phyloP scores from a whole-genome alignment of 2,888 invertebrate species.

The Rhorus exstirpatorius region DNA sequence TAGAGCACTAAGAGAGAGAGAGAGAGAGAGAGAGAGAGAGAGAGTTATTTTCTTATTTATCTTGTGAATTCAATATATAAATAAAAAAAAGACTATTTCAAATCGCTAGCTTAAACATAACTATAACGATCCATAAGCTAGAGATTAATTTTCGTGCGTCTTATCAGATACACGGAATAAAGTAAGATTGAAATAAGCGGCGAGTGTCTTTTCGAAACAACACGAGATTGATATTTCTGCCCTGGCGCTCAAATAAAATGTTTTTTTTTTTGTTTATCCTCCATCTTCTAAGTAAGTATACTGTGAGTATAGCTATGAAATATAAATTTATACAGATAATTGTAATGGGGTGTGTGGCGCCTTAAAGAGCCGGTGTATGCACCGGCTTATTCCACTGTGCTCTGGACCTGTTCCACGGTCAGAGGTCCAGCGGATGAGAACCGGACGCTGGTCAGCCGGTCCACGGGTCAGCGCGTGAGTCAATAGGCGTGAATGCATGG shows the following conservation, averaged over 20 bases:
- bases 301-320: constrained; percentile 74
- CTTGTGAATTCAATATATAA: not conserved
- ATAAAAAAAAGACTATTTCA: too few relatives aligned
- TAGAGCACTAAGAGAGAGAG: too few relatives aligned
- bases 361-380: constrained; percentile 56
- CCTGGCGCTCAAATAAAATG: constrained; percentile 24
- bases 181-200: too few relatives aligned
- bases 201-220: not conserved
- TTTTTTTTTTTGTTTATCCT: constrained; percentile 19
- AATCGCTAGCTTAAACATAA: too few relatives aligned
- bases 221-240: not conserved
- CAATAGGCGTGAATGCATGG: constrained; percentile 77
- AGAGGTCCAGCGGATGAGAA: constrained; percentile 82
- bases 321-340: constrained; percentile 75
- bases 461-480: constrained; percentile 79
- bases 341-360: constrained; percentile 76
- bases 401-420: constrained; percentile 82
- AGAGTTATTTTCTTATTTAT: too few relatives aligned
- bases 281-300: constrained; percentile 24
- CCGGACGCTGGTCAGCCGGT: constrained; percentile 75
- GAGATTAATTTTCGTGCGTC: too few relatives aligned
- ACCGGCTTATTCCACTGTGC: constrained; percentile 40
- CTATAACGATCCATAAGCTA: too few relatives aligned
- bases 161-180: too few relatives aligned
- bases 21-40: too few relatives aligned